These are phyloP conservation scores for Sepiola atlantica DNA, from an alignment of 2,888 invertebrate genomes.

Conservation along the genomic window DNA sequence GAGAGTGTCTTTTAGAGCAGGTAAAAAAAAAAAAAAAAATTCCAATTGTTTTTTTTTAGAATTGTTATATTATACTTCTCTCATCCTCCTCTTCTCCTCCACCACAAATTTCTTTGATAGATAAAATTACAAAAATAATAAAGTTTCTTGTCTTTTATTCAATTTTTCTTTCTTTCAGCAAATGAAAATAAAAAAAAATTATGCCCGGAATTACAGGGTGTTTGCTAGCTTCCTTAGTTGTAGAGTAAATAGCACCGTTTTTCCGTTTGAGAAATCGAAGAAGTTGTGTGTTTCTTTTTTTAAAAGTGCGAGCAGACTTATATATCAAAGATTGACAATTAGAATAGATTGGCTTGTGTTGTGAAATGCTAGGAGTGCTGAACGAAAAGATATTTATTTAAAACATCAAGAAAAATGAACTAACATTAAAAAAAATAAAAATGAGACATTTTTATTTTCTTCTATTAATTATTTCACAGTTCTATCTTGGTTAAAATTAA, in stretches of 20 bases:
- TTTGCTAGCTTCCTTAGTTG: neutral
- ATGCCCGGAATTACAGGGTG: neutral
- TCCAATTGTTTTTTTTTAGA: neutral
- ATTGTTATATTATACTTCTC: neutral
- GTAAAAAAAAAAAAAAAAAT: neutral
- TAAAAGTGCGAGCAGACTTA: conserved; percentile 1
- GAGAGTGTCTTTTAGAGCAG: neutral
- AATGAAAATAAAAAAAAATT: neutral
- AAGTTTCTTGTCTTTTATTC: conserved; percentile 19
- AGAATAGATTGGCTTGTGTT: neutral
- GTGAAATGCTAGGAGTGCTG: neutral
- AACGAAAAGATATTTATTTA: neutral
- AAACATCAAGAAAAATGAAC: neutral
- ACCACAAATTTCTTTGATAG: conserved; percentile 8
- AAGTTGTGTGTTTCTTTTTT: neutral
- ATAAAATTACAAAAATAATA: conserved; percentile 16
- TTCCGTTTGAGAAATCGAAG: neutral
- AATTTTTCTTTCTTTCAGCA: conserved; percentile 10
- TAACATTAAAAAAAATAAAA: neutral
- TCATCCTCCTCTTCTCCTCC: neutral
- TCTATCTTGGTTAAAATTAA: neutral
- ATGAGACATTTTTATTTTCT: neutral
- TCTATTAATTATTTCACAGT: neutral
- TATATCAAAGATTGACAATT: conserved; percentile 32
- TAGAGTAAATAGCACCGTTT: conserved; percentile 5